Evolutionary conservation across 2,113 vertebrate species (phyloP).

Genomic region (Microtus pennsylvanicus): DNA sequence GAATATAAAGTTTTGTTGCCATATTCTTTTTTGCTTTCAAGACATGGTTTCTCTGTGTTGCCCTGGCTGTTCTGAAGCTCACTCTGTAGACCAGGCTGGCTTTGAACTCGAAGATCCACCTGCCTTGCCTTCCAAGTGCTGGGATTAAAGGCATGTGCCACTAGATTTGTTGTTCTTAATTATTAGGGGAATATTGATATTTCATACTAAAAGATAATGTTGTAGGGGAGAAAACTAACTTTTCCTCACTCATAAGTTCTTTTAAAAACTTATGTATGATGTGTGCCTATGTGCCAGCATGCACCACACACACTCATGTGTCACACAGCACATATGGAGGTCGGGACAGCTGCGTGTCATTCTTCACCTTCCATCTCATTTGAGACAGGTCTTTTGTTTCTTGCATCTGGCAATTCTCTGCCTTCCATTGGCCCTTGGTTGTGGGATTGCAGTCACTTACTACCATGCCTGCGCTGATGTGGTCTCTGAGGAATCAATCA

Average conservation of each 20-base stretch:
- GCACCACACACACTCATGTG: not conserved
- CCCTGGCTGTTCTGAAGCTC: not conserved
- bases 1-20: not conserved
- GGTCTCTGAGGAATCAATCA: not conserved
- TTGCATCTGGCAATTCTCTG: not conserved
- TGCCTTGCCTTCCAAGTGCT: not conserved
- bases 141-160: not conserved
- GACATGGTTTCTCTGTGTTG: not conserved
- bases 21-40: not conserved
- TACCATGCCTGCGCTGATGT: not conserved
- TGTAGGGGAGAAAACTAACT: not conserved
- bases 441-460: too few species aligned
- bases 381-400: not conserved
- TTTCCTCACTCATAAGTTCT: not conserved
- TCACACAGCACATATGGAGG: not conserved
- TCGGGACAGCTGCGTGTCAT: not conserved
- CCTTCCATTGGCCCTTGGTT: too few species aligned
- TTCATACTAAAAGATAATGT: conserved; percentile 6
- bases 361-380: not conserved
- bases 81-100: not conserved
- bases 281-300: not conserved
- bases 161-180: not conserved
- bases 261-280: not conserved
- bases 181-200: not conserved
- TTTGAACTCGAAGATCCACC: not conserved